phyloP scores from a whole-genome alignment of 2,888 invertebrate genomes.

The Chloroclystis v-ata region DNA sequence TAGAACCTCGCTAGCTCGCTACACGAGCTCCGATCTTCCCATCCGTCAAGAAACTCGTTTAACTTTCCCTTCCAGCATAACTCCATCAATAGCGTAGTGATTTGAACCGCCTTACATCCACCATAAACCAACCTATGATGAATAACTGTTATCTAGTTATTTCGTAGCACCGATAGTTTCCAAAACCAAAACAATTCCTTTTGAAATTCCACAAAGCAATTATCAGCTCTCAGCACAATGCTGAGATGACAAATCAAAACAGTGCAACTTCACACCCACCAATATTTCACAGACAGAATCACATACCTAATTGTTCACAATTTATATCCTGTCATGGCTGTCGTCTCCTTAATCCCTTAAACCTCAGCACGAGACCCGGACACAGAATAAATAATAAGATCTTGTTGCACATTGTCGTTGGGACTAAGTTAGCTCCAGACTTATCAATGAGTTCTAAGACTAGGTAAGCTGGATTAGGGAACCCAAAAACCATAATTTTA shows the following conservation, averaged over 20 bases:
- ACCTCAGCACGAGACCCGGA: conserved; percentile 41
- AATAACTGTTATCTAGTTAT: no score
- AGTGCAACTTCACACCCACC: conserved; percentile 37
- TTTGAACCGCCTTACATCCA: no score
- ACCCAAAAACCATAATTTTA: no score
- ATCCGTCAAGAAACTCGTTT: no score
- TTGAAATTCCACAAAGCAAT: not conserved
- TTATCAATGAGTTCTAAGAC: no score
- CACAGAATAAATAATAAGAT: conserved; percentile 6
- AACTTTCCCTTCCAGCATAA: no score
- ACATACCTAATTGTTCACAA: conserved; percentile 64
- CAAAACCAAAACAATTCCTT: not conserved
- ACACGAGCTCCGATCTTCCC: no score
- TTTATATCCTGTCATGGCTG: conserved; percentile 67
- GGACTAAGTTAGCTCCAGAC: no score
- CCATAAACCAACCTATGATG: no score
- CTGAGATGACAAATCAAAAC: conserved; percentile 24
- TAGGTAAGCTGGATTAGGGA: no score
- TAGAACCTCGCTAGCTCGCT: no score
- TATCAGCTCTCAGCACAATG: conserved; percentile 7
- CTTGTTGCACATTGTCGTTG: not conserved
- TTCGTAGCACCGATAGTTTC: not conserved
- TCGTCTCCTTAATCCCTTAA: conserved; percentile 63
- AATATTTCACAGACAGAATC: conserved; percentile 42
- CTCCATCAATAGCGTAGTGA: no score